Evolutionary conservation across 1,140 invertebrate species (phyloP).

Genomic region (Phortica variegata): DNA sequence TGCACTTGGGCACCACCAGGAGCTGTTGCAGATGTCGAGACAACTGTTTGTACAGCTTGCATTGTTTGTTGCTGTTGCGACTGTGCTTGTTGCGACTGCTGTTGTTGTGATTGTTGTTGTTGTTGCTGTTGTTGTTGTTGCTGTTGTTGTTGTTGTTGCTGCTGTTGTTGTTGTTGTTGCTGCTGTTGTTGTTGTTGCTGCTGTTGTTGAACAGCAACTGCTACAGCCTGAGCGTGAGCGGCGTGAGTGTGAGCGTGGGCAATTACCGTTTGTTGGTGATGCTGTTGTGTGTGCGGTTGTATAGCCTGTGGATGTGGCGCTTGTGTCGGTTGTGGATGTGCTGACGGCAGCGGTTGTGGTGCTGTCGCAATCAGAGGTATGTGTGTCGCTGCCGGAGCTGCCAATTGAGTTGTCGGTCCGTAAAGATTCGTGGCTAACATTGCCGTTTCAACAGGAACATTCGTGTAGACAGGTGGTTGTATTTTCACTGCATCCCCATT

Average conservation of each 20-base stretch:
- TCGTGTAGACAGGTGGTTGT: slow-evolving; percentile 47
- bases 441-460: slow-evolving; percentile 56
- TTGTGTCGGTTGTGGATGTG: slow-evolving; percentile 24
- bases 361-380: slow-evolving; percentile 51
- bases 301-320: slow-evolving; percentile 28
- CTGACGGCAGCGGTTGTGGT: too few relatives aligned
- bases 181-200: slow-evolving; percentile 6
- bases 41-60: slow-evolving; percentile 22
- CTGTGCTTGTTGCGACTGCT: too few relatives aligned
- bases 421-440: slow-evolving; percentile 54
- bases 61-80: slow-evolving; percentile 8
- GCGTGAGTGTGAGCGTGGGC: background rate
- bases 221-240: slow-evolving; percentile 14
- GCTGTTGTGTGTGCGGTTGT: slow-evolving; percentile 29
- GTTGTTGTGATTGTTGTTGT: slow-evolving; percentile 6
- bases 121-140: slow-evolving; percentile 30
- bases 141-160: slow-evolving; percentile 25
- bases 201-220: slow-evolving; percentile 7
- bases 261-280: slow-evolving; percentile 8
- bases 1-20: slow-evolving; percentile 13
- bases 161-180: slow-evolving; percentile 1
- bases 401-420: slow-evolving; percentile 46
- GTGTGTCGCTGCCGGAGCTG: slow-evolving; percentile 46
- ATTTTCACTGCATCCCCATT: slow-evolving; percentile 55
- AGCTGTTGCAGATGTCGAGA: slow-evolving; percentile 1